These are phyloP conservation scores for Acrobasis repandana DNA, from an alignment of 2,888 invertebrate species.

Conservation along the genomic window DNA sequence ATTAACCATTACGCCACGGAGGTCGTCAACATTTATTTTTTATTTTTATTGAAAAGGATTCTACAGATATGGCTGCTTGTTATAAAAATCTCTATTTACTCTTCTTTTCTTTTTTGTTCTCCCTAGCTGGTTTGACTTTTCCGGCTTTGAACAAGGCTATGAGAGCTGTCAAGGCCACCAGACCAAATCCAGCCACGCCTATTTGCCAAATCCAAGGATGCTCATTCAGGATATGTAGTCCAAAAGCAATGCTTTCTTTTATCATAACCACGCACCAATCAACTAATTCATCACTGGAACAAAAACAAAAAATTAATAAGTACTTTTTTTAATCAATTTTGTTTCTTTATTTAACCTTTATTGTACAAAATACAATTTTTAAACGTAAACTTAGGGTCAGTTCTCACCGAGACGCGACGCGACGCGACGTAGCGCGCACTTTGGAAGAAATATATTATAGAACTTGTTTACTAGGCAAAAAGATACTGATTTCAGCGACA, in stretches of 20 bases:
- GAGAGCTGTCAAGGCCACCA: conserved; percentile 73
- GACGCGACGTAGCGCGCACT: no score
- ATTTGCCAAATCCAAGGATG: conserved; percentile 80
- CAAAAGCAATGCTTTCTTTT: conserved; percentile 59
- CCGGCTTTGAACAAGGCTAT: conserved; percentile 75
- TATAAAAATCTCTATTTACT: conserved; percentile 55
- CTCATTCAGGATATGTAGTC: conserved; percentile 58
- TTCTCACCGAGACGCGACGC: no score
- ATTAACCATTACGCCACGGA: no score
- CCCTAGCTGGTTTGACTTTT: conserved; percentile 57
- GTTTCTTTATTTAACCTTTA: no score
- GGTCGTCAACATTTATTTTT: no score
- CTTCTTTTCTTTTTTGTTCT: conserved; percentile 73
- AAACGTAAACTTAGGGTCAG: no score
- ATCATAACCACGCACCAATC: conserved; percentile 74
- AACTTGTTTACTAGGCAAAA: no score
- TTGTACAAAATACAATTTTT: no score
- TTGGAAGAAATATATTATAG: no score
- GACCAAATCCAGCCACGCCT: conserved; percentile 71
- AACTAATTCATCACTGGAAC: conserved; percentile 76
- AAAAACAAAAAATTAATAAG: conserved; percentile 25
- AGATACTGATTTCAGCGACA: no score
- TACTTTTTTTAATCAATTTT: conserved; percentile 14
- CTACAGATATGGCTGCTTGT: background rate
- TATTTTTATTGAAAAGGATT: background rate